Percentiles rank a stretch among this genome's conserved stretches.
Conservation (phyloP, 2,888 invertebrate genomes). For the Arctia plantaginis region DNA sequence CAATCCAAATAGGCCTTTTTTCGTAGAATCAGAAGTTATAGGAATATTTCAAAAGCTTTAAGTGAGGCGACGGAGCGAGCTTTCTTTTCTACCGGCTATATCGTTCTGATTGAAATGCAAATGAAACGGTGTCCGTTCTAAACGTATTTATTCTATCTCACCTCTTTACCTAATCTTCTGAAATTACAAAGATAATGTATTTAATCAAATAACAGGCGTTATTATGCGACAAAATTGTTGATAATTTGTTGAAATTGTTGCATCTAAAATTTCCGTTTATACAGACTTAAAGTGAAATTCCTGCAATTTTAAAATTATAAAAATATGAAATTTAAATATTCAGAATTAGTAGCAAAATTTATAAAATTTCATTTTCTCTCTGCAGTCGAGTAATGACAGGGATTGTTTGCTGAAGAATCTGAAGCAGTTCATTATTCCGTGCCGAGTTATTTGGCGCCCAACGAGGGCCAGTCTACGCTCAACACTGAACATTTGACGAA, state of each 20-base stretch:
- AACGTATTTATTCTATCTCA: constrained; percentile 80
- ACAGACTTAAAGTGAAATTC: constrained; percentile 23
- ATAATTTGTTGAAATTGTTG: constrained; percentile 6
- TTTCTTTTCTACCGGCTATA: constrained; percentile 84
- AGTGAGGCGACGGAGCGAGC: constrained; percentile 83
- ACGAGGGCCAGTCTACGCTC: constrained; percentile 66
- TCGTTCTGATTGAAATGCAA: constrained; percentile 85
- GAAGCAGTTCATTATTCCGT: constrained; percentile 76
- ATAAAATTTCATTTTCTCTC: constrained; percentile 66
- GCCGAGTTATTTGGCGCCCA: constrained; percentile 78
- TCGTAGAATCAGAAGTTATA: constrained; percentile 84
- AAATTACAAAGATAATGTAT: constrained; percentile 64
- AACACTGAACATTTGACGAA: constrained; percentile 68
- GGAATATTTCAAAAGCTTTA: constrained; percentile 85
- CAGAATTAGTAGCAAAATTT: constrained; percentile 54
- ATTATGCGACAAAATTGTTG: neutral
- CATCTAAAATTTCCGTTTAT: constrained; percentile 2
- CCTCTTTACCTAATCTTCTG: constrained; percentile 73
- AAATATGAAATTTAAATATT: constrained; percentile 47
- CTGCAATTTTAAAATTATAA: constrained; percentile 31
- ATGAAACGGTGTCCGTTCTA: constrained; percentile 82
- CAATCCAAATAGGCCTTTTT: constrained; percentile 85
- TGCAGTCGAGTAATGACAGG: constrained; percentile 67
- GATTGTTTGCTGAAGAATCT: constrained; percentile 74
- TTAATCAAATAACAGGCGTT: neutral